These are phyloP conservation scores for Odontocolon sp. DNA, from an alignment of 2,888 invertebrate genomes.

Conservation along the genomic window DNA sequence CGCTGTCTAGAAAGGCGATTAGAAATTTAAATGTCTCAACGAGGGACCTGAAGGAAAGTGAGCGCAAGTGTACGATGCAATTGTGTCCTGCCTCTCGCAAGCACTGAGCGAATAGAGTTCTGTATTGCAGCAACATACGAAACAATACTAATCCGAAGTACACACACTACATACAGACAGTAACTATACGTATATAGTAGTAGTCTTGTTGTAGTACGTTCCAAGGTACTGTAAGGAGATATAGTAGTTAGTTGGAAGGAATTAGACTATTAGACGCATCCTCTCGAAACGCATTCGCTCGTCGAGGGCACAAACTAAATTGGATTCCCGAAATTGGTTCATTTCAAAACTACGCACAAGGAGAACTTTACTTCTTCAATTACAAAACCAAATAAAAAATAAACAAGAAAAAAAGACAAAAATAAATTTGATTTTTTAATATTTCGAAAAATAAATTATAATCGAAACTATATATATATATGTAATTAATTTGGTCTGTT, in stretches of 20 bases:
- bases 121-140: slow-evolving; percentile 26
- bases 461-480: no score
- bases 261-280: slow-evolving; percentile 38
- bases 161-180: no score
- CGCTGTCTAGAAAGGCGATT: slow-evolving; percentile 20
- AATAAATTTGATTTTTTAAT: no score
- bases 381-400: background rate
- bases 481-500: no score
- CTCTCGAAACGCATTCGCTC: no score
- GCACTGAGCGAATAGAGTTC: background rate
- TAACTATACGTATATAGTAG: background rate
- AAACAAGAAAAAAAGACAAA: background rate
- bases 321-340: slow-evolving; percentile 26
- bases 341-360: background rate
- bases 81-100: slow-evolving; percentile 34
- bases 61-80: slow-evolving; percentile 39
- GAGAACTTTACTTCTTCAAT: background rate
- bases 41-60: slow-evolving; percentile 19
- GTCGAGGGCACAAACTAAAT: slow-evolving; percentile 22
- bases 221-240: background rate
- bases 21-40: slow-evolving; percentile 54
- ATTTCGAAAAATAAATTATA: no score
- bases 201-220: background rate
- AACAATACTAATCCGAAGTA: background rate
- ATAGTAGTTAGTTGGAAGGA: slow-evolving; percentile 27